Conservation (phyloP, 2,113 vertebrate species). For the Poeciliopsis prolifica region DNA sequence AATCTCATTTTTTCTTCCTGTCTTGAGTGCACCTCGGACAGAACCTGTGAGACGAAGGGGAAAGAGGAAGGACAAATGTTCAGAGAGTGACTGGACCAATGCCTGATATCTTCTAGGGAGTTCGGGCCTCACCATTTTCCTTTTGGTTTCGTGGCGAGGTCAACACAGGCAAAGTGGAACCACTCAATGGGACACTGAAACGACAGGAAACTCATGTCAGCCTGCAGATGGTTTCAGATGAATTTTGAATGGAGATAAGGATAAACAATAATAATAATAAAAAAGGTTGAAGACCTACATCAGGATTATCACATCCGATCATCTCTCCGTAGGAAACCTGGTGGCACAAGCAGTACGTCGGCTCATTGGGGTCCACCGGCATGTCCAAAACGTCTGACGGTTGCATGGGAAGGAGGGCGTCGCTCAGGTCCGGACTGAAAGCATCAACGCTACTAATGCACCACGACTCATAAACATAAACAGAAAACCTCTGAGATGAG, state of each 20-base stretch:
- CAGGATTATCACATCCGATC: conserved; percentile 98
- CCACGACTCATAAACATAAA: neutral
- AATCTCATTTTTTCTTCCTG: conserved; percentile 90
- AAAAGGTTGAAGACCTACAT: conserved; percentile 78
- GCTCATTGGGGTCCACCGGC: conserved; percentile 98
- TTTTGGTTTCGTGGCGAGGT: conserved; percentile 98
- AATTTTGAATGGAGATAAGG: neutral
- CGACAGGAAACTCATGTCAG: conserved; percentile 4
- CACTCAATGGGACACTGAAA: conserved; percentile 96
- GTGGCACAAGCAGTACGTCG: conserved; percentile 96
- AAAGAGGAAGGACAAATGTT: neutral
- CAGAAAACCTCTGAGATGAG: neutral
- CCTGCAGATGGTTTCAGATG: neutral
- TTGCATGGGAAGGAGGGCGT: conserved; percentile 90
- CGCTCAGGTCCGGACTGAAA: conserved; percentile 86
- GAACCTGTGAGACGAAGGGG: conserved; percentile 82
- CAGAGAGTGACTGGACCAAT: neutral
- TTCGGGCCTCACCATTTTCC: conserved; percentile 91
- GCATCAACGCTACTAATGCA: conserved; percentile 3
- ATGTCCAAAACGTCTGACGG: conserved; percentile 97
- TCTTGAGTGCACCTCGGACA: conserved; percentile 96
- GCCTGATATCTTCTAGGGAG: too few relatives aligned
- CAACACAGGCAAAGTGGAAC: conserved; percentile 99
- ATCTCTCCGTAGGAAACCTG: conserved; percentile 99
- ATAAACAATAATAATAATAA: too few relatives aligned